These are phyloP conservation scores for Willisornis vidua DNA, from an alignment of 2,113 vertebrate genomes.

Conservation along the genomic window DNA sequence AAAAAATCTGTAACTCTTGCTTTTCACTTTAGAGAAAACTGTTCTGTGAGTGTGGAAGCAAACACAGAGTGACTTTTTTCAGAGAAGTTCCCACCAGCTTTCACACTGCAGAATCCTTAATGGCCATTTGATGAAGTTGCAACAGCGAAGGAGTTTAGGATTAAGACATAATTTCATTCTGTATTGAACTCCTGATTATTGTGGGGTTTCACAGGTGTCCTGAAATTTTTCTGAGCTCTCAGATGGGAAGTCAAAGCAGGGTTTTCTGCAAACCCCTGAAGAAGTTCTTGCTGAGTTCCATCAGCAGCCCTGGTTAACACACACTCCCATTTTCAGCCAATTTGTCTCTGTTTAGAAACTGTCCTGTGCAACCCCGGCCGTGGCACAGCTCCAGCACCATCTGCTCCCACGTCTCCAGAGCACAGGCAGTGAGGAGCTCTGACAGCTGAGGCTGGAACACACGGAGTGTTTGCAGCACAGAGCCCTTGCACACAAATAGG, in stretches of 20 bases:
- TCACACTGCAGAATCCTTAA: background rate
- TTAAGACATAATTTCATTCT: background rate
- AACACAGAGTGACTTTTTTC: background rate
- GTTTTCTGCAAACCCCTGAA: background rate
- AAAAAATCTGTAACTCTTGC: background rate
- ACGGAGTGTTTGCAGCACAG: background rate
- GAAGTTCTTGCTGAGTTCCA: background rate
- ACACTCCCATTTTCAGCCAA: fast-evolving
- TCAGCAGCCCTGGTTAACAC: background rate
- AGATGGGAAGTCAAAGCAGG: background rate
- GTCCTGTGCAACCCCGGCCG: background rate
- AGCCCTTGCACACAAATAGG: background rate
- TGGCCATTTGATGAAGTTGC: background rate
- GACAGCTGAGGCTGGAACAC: background rate
- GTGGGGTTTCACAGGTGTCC: background rate
- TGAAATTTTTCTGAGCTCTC: fast-evolving
- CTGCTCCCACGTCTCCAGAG: background rate
- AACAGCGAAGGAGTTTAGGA: background rate
- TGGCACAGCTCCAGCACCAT: constrained; percentile 42
- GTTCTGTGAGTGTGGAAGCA: background rate
- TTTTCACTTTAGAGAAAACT: background rate
- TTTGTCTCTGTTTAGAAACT: background rate
- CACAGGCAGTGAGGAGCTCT: background rate
- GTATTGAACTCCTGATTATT: background rate
- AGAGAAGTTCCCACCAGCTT: background rate